Conservation (phyloP, 2,113 vertebrate species). For the Hemiprocne comata region DNA sequence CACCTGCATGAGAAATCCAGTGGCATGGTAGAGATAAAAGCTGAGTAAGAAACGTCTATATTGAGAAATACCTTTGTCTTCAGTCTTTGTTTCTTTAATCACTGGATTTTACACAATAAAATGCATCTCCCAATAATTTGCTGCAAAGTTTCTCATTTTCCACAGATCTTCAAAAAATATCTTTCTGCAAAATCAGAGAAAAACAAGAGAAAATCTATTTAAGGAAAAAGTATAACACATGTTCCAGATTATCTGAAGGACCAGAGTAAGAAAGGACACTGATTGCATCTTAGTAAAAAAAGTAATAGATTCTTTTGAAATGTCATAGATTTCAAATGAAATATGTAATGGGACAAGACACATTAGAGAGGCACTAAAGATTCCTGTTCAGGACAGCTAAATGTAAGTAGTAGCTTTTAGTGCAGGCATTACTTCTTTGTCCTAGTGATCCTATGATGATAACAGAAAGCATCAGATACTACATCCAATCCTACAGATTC, state of each 20-base stretch:
- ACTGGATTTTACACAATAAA: not conserved
- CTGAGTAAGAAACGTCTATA: not conserved
- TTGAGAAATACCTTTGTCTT: not conserved
- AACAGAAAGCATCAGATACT: not conserved
- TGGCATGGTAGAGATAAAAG: not conserved
- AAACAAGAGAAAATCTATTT: not conserved
- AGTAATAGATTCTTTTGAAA: not conserved
- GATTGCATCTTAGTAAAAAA: not conserved
- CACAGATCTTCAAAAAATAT: not conserved
- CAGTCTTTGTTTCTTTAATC: not conserved
- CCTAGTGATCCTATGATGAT: not conserved
- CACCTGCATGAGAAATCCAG: not conserved
- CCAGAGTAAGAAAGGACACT: not conserved
- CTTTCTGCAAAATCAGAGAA: constrained; percentile 4
- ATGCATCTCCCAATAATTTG: not conserved
- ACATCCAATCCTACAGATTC: not conserved
- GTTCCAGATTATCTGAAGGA: constrained; percentile 8
- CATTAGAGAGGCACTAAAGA: not conserved
- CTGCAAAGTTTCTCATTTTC: not conserved
- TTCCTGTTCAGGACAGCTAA: not conserved
- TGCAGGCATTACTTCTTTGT: not conserved
- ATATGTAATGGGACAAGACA: not conserved
- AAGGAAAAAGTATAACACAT: not conserved
- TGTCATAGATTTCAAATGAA: not conserved
- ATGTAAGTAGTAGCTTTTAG: not conserved